These are phyloP conservation scores for Trematocara unimaculatum DNA, from an alignment of 2,113 vertebrate genomes.

Conservation along the genomic window DNA sequence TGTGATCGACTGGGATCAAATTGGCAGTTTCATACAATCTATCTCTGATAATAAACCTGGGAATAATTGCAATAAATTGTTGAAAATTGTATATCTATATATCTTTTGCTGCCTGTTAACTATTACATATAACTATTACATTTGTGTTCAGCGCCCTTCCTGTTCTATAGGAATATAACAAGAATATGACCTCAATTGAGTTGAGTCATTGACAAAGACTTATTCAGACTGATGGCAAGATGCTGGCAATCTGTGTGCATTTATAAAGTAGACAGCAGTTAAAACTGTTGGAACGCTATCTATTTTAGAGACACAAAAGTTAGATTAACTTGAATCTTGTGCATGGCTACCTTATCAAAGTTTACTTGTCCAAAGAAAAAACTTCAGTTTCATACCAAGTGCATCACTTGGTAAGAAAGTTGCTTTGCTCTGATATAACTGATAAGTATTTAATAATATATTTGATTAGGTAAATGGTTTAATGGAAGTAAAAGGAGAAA, in stretches of 20 bases:
- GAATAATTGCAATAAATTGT: not conserved
- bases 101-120: not conserved
- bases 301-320: not conserved
- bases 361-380: not conserved
- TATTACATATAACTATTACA: not conserved
- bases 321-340: not conserved
- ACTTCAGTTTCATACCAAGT: not conserved
- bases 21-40: not conserved
- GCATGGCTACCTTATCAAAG: not conserved
- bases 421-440: not conserved
- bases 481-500: not conserved
- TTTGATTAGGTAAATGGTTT: not conserved
- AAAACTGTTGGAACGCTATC: not conserved
- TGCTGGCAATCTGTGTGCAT: not conserved
- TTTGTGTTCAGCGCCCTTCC: not conserved
- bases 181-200: not conserved
- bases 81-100: not conserved
- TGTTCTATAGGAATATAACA: not conserved
- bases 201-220: not conserved
- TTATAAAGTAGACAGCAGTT: not conserved
- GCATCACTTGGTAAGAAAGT: not conserved
- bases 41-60: not conserved
- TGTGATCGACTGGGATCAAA: not conserved
- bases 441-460: not conserved
- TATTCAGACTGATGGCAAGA: not conserved